Base-by-base conservation (phyloP, 2,113 vertebrate species). In the Toxotes jaculatrix region DNA sequence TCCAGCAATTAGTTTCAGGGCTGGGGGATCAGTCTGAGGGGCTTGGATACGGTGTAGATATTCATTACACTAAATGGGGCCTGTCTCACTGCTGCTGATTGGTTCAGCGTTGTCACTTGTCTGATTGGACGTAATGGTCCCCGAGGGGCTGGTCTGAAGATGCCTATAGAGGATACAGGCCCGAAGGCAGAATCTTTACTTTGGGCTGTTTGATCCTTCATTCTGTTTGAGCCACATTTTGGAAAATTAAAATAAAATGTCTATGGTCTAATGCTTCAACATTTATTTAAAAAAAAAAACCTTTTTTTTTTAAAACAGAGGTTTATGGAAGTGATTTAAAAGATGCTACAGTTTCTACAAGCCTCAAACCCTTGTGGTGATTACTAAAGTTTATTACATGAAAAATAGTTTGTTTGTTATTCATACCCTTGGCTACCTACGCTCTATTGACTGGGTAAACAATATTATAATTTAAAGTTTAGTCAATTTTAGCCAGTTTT, bases 1-100 rank as follows among this genome's bases (percentile, higher is more conserved):
- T 74, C 59, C 75, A 76, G 79, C 90, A 91, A 91, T 93, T 92
- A 91, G 87, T 81, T 77, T 51, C 32, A 16, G 51, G 71, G 77
- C 66, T 4, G 36, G 19, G 34, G 69, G 83, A 85, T 82, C 49
- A 27, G 83, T 66, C 74, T 65, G 74, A 82, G n/a, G 79, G 82
- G 63, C 74, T 27, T 4, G 43, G 67, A 42, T 31, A 42, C 2
- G 45, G 32, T 73, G 73, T 40, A 76, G 82, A 81, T 75, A 81
- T 87, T 88, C 83, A 88, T 79, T 80, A 88, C 12, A 38, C 66
- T 85, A 82, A 92, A 92, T 74, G 74, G 74, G 59, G 45, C 56
- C 81, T 51, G 71, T 71, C 79, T 77, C 17, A 17, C 38, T 23
- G 74, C 77, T 53, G 53, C 49, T 84, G 56, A 32, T 27, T 65